phyloP scores from a whole-genome alignment of 2,113 vertebrate genomes.

The Nematolebias whitei region DNA sequence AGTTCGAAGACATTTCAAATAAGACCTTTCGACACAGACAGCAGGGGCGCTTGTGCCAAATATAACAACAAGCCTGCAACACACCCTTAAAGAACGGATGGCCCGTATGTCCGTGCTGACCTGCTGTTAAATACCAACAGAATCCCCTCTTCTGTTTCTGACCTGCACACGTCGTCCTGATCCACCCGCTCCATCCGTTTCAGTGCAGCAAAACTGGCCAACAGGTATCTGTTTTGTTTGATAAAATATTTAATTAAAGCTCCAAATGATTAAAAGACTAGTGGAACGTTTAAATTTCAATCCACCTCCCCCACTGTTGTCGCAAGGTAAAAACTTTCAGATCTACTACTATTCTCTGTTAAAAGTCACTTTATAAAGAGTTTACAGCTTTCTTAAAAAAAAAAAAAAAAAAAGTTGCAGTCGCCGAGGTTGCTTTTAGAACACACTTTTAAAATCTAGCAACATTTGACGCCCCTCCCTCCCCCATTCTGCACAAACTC shows the following conservation, averaged over 20 bases:
- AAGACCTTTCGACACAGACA: constrained; percentile 35
- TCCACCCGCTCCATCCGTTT: constrained; percentile 8
- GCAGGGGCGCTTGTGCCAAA: constrained; percentile 23
- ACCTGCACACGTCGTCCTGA: constrained; percentile 11
- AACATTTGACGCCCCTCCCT: background rate
- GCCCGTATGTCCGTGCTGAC: constrained; percentile 39
- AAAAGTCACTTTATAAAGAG: too few relatives aligned
- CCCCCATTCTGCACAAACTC: background rate
- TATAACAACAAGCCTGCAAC: constrained; percentile 39
- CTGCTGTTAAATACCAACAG: constrained; percentile 49
- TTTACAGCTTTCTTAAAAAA: too few relatives aligned
- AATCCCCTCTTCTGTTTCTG: constrained; percentile 33
- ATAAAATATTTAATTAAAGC: background rate
- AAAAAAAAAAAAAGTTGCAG: too few relatives aligned
- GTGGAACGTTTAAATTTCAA: too few relatives aligned
- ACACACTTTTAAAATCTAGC: background rate
- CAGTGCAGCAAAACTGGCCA: constrained; percentile 28
- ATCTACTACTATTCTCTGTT: too few relatives aligned
- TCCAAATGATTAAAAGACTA: too few relatives aligned
- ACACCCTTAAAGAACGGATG: constrained; percentile 30
- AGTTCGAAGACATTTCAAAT: constrained; percentile 32
- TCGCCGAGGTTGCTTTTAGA: too few relatives aligned
- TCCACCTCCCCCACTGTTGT: too few relatives aligned
- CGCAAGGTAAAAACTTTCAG: too few relatives aligned
- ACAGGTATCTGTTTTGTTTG: constrained; percentile 45